Conservation (phyloP, 2,797 vertebrate species). For the Coracias cyanogaster region DNA sequence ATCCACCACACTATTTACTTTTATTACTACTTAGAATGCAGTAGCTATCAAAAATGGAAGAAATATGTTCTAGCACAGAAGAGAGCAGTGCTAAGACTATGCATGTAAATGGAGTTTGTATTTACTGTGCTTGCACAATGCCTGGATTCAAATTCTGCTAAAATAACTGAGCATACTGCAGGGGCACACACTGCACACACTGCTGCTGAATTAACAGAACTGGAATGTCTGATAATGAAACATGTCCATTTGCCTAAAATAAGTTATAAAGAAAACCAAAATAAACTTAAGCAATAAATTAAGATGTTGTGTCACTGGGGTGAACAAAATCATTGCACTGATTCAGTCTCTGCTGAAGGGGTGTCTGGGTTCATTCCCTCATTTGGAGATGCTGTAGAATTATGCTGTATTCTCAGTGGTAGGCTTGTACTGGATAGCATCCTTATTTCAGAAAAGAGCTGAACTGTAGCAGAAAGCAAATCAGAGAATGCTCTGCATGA, state of each 20-base stretch:
- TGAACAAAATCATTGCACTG: neutral
- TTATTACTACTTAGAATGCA: neutral
- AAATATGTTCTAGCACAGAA: neutral
- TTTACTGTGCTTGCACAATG: neutral
- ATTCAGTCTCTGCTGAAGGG: neutral
- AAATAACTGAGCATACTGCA: neutral
- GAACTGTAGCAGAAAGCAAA: neutral
- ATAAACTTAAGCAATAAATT: constrained; percentile 6
- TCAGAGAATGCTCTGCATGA: neutral
- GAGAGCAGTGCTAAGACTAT: neutral
- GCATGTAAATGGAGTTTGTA: neutral
- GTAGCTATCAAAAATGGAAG: neutral
- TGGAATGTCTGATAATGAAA: neutral
- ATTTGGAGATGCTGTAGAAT: neutral
- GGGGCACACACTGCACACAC: neutral
- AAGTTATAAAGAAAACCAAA: neutral
- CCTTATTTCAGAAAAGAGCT: neutral
- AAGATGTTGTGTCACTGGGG: neutral
- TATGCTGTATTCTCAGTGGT: neutral
- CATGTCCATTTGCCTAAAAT: neutral
- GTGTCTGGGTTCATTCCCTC: neutral
- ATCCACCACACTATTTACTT: neutral
- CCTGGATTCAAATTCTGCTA: neutral
- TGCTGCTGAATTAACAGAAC: constrained; percentile 17
- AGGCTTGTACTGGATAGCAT: neutral